These are phyloP conservation scores for Archips xylosteana DNA, from an alignment of 2,888 invertebrate genomes.

Conservation along the genomic window DNA sequence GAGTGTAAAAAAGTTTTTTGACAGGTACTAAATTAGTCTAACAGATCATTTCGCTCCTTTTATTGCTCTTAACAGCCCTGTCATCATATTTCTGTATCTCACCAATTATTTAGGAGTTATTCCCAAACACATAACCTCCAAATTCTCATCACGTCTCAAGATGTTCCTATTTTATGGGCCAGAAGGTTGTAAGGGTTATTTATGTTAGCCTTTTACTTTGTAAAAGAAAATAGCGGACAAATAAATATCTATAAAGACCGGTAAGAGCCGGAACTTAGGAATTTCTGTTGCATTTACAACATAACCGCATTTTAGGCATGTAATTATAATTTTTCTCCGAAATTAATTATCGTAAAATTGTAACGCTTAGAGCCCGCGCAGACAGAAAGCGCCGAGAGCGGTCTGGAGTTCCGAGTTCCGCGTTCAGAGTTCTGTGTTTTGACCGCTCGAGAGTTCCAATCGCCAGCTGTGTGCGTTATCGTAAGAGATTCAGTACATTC, in stretches of 20 bases:
- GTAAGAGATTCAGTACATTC: too few relatives aligned
- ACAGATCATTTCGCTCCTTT: neutral
- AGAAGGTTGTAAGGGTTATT: constrained; percentile 9
- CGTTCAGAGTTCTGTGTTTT: too few relatives aligned
- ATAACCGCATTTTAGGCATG: neutral
- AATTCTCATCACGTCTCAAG: constrained; percentile 1
- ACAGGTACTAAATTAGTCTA: too few relatives aligned
- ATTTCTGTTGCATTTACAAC: neutral
- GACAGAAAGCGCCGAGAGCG: too few relatives aligned
- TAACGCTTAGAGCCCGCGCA: too few relatives aligned
- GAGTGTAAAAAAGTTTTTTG: too few relatives aligned
- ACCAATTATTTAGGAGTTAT: constrained; percentile 3
- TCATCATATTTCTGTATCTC: constrained; percentile 5
- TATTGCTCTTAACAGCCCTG: neutral
- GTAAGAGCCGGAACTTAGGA: neutral
- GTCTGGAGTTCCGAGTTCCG: too few relatives aligned
- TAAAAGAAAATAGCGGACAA: neutral
- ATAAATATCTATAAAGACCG: constrained; percentile 7
- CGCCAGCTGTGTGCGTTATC: too few relatives aligned
- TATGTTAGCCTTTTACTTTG: constrained; percentile 8
- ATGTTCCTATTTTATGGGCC: neutral
- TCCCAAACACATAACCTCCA: neutral
- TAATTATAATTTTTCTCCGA: neutral
- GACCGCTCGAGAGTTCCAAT: too few relatives aligned
- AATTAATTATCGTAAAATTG: too few relatives aligned